Evolutionary conservation across 1,140 invertebrate species (phyloP), one percentile per base, ranked within the genome.

Genomic region (Pseudachorutes palmiensis): DNA sequence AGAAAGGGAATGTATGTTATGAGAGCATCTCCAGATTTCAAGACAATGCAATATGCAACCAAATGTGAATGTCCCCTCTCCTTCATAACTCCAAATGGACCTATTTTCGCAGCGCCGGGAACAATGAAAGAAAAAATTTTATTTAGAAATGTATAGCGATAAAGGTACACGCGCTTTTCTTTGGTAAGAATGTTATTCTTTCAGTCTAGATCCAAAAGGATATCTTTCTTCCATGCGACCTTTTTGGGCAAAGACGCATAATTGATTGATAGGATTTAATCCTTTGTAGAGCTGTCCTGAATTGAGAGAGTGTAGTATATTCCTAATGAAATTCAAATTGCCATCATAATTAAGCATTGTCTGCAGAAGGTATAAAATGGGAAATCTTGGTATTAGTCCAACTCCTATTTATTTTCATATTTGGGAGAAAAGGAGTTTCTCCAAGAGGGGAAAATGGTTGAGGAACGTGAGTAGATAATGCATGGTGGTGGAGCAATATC

Each of bases 401-500:
- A 41, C 5, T 41, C 5, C 36, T 19, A 41, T 41, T 41, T 41
- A 41, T 41, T 41, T 41, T 41, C 36, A 41, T 41, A 41, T 41
- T 41, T 41, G 36, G 19, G 36, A 41, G 5, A 5, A 9, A 41
- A 5, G 26, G 3, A 9, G n/a, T n/a, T n/a, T 29, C 28, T 60
- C 58, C 58, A 28, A 41, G 36, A 41, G 19, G 36, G 36, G 36
- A 41, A 41, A 26, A 29, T 61, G 59, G 29, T 29, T 16, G 59
- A n/a, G n/a, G n/a, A 14, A 61, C 31, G 51, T 19, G 26, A 57
- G 24, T 3, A 51, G 48, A 64, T 63, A 59, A 62, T 68, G 61
- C 59, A 59, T 63, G 55, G 64, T n/a, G n/a, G n/a, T 41, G 51
- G 64, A 65, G 64, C 58, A 65, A 65, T 65, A 65, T 65, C 64